Evolutionary conservation across 2,888 invertebrate species (phyloP), one percentile per base, ranked within the genome.

Genomic region (Elmis aenea): DNA sequence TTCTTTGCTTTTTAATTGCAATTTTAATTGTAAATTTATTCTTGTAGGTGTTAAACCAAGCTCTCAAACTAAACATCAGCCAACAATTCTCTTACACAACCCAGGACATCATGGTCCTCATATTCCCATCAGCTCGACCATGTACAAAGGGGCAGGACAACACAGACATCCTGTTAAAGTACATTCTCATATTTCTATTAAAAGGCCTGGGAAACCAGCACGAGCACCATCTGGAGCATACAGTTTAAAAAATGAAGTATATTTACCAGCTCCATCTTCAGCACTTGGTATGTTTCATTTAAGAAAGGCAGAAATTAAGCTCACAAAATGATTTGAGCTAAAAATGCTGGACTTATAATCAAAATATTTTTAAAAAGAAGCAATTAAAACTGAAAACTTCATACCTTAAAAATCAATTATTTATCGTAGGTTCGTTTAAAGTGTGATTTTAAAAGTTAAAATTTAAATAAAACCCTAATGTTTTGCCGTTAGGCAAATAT

Each of bases 91-190:
- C 26, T 29, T 30, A 54, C 67, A 8, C 68, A 69, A 23, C 70
- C 64, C 51, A 50, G 67, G 22, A 64, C 69, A 0, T 60, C 70
- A 42, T 66, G 68, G 46, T 60, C 71, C 10, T 62, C 70, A 8
- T 70, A 69, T 46, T 69, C 71, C 42, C 66, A 69, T 12, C 53
- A 70, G 33, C 68, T 69, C 46, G 68, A 69, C 38, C 6, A 28
- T 33, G 2, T 38, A 43, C 6, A 33, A 35, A 18, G 30, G 29
- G 6, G n/a, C n/a, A 9, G 33, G 5, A 37, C 38, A 36, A 33
- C 41, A 35, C 66, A 71, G 1, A 71, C 67, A 50, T 68, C 63
- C 45, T 68, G 65, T 48, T 58, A 66, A 5, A 68, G 71, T 1
- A 63, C 30, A 48, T 45, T 23, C 29, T 31, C 36, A 39, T 14